Percentiles rank a stretch among this genome's conserved stretches.
These are phyloP conservation scores for Neosilurus hyrtlii DNA, from an alignment of 2,797 vertebrate genomes.

Conservation along the genomic window DNA sequence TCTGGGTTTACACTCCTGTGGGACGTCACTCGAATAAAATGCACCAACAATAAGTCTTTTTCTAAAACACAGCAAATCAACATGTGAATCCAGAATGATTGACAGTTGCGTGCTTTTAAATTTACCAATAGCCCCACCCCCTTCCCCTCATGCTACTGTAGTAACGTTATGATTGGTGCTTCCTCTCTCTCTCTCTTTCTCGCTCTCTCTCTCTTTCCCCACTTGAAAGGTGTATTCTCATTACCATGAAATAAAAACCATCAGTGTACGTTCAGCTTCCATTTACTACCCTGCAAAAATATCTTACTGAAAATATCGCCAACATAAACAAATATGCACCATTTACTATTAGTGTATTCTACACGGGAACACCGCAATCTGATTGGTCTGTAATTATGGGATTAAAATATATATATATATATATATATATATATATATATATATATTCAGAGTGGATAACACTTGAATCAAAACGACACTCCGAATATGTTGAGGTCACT, in stretches of 20 bases:
- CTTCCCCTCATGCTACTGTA: background rate
- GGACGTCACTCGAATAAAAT: background rate
- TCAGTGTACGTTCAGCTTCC: background rate
- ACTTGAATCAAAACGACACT: no score
- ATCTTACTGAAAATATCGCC: no score
- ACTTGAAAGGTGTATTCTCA: background rate
- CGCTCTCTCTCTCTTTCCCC: background rate
- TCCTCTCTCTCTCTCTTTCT: no score
- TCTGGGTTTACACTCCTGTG: background rate
- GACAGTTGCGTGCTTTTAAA: background rate
- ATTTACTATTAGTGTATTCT: no score
- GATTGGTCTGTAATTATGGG: no score
- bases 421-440: no score
- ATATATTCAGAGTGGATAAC: no score
- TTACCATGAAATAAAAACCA: background rate
- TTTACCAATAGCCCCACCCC: background rate
- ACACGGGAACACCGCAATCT: no score
- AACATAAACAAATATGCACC: no score
- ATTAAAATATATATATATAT: no score
- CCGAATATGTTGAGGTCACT: no score
- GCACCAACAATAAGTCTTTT: background rate
- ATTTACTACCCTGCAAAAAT: background rate
- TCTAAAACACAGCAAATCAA: background rate
- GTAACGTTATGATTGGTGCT: background rate
- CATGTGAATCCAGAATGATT: background rate